A percentile compares a stretch with the other conserved stretches of the same genome.
These are phyloP conservation scores for Micrasema longulum DNA, from an alignment of 1,140 invertebrate genomes.

Conservation along the genomic window DNA sequence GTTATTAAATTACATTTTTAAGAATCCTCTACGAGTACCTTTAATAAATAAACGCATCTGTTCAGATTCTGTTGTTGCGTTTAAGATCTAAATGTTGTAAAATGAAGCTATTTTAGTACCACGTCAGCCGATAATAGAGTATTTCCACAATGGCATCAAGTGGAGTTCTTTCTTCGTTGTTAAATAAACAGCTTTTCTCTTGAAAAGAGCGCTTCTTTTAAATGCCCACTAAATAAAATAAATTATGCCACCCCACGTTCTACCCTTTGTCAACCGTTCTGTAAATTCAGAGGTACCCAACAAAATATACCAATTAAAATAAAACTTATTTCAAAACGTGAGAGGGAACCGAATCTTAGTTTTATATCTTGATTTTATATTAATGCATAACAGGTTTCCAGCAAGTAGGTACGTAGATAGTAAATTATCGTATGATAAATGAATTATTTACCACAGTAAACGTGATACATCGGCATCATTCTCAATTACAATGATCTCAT, in stretches of 20 bases:
- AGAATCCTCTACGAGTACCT: no score
- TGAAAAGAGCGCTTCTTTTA: slow-evolving; percentile 50
- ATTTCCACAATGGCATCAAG: slow-evolving; percentile 33
- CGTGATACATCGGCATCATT: slow-evolving; percentile 9
- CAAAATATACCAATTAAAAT: background rate
- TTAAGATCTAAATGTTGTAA: no score
- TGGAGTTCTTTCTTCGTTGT: slow-evolving; percentile 42
- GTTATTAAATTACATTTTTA: no score
- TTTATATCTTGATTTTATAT: no score
- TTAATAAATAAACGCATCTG: no score
- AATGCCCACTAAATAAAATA: slow-evolving; percentile 54
- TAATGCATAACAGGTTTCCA: background rate
- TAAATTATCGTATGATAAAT: background rate
- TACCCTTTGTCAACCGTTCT: slow-evolving; percentile 17
- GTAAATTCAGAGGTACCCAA: slow-evolving; percentile 7
- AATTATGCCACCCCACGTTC: slow-evolving; percentile 53
- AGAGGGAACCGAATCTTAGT: no score
- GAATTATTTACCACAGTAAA: background rate
- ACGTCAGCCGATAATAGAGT: slow-evolving; percentile 14
- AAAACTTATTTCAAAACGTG: background rate
- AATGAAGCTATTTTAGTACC: no score
- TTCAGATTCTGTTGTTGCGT: no score
- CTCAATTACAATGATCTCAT: slow-evolving; percentile 21
- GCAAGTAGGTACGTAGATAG: background rate
- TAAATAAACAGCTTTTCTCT: slow-evolving; percentile 52